Conservation (phyloP, 2,888 invertebrate species). For the Nomada ferruginata region DNA sequence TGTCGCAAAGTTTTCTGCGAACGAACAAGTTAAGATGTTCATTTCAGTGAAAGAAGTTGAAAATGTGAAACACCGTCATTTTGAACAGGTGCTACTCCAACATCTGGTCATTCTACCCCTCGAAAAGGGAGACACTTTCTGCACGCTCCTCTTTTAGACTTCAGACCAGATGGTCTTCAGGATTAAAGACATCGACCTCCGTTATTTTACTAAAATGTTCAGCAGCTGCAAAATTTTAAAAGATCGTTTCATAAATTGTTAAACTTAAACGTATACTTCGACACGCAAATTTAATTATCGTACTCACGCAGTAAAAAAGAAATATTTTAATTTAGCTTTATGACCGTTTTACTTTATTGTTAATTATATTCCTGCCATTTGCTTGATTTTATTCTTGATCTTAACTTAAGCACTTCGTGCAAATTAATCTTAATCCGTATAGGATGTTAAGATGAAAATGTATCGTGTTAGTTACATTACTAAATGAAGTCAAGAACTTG, state of each 20-base stretch:
- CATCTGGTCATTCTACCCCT: slow-evolving; percentile 49
- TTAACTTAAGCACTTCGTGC: too few species aligned
- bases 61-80: slow-evolving; percentile 45
- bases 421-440: too few species aligned
- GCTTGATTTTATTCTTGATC: too few species aligned
- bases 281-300: not conserved
- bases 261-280: not conserved
- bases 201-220: slow-evolving; percentile 38
- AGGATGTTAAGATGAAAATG: too few species aligned
- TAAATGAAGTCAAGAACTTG: too few species aligned
- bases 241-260: slow-evolving; percentile 8
- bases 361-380: too few species aligned
- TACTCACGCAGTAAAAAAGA: not conserved
- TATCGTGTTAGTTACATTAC: too few species aligned
- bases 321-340: too few species aligned
- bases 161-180: slow-evolving; percentile 50
- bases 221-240: slow-evolving; percentile 45
- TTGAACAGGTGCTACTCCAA: slow-evolving; percentile 50
- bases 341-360: too few species aligned
- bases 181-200: slow-evolving; percentile 50
- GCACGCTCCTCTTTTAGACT: slow-evolving; percentile 33
- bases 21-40: slow-evolving; percentile 9
- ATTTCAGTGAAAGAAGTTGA: slow-evolving; percentile 20
- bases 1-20: not conserved
- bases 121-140: slow-evolving; percentile 49